Evolutionary conservation across 2,113 vertebrate species (phyloP).

Genomic region (Charina bottae): DNA sequence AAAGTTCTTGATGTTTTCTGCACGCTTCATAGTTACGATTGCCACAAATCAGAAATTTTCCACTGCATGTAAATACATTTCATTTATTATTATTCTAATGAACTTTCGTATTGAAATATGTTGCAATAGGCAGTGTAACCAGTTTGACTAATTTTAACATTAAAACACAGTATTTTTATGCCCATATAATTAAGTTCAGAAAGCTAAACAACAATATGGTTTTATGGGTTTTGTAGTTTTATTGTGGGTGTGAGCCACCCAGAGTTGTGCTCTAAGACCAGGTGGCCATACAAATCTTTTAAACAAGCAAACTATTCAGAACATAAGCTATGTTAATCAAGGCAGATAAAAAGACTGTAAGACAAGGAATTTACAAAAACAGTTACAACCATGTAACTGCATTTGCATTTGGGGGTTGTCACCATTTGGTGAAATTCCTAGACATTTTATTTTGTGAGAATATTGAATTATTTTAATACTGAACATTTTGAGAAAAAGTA

Average conservation of each 20-base stretch:
- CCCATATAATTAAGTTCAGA: not conserved
- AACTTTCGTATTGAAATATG: constrained; percentile 32
- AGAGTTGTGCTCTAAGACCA: too few species aligned
- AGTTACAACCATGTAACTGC: not conserved
- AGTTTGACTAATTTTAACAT: not conserved
- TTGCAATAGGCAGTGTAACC: constrained; percentile 25
- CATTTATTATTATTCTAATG: constrained; percentile 47
- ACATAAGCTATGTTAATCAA: not conserved
- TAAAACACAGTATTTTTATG: not conserved
- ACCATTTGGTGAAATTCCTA: not conserved
- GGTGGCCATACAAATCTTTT: too few species aligned
- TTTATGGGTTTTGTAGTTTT: too few species aligned
- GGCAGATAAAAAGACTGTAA: constrained; percentile 8
- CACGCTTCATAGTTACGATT: too few species aligned
- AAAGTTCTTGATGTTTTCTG: constrained; percentile 37
- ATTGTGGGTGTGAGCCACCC: too few species aligned
- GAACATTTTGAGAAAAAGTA: accelerated
- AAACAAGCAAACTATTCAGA: too few species aligned
- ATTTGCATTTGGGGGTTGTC: not conserved
- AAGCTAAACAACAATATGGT: not conserved
- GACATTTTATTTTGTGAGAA: not conserved
- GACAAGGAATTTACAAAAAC: constrained; percentile 16
- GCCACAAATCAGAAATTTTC: constrained; percentile 43
- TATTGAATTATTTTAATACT: not conserved
- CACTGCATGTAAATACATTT: constrained; percentile 21